Conservation (phyloP, 2,888 invertebrate species). For the Neoitamus cyanurus region DNA sequence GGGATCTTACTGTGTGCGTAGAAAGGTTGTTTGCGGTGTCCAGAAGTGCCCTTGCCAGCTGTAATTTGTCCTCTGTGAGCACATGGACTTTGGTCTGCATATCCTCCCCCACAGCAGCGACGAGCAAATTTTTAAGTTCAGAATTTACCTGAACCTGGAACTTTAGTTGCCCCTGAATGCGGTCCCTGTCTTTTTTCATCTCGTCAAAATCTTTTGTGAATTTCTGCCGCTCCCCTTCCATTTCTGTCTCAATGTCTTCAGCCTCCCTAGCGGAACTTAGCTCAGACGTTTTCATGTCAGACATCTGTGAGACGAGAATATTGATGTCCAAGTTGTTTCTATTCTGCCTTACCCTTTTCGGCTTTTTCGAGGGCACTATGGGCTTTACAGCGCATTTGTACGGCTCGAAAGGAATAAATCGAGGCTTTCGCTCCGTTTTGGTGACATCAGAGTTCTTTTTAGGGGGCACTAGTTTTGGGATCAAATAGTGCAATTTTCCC, state of each 20-base stretch:
- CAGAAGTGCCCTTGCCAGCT: constrained; percentile 84
- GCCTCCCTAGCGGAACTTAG: constrained; percentile 64
- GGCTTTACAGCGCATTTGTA: constrained; percentile 87
- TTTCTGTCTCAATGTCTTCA: constrained; percentile 53
- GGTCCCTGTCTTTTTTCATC: constrained; percentile 75
- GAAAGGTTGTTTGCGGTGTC: constrained; percentile 87
- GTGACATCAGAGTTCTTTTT: constrained; percentile 57
- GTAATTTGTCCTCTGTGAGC: constrained; percentile 91
- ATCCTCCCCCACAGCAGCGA: constrained; percentile 96
- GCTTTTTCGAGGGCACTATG: constrained; percentile 71
- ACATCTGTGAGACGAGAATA: constrained; percentile 77
- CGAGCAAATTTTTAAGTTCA: constrained; percentile 90
- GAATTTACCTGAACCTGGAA: constrained; percentile 91
- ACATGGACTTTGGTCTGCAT: constrained; percentile 89
- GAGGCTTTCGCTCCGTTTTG: constrained; percentile 72
- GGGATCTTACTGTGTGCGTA: constrained; percentile 75
- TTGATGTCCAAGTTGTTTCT: constrained; percentile 75
- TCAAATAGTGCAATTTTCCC: constrained; percentile 65
- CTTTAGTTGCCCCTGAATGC: constrained; percentile 82
- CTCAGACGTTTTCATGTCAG: constrained; percentile 74
- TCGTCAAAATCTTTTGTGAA: constrained; percentile 72
- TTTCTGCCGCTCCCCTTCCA: constrained; percentile 50
- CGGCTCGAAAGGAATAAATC: constrained; percentile 89
- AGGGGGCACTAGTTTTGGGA: constrained; percentile 72
- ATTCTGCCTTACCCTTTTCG: constrained; percentile 56